Percentiles rank a stretch among this genome's conserved stretches.
Conservation (phyloP, 1,140 invertebrate genomes). For the Neotoxoptera formosana region DNA sequence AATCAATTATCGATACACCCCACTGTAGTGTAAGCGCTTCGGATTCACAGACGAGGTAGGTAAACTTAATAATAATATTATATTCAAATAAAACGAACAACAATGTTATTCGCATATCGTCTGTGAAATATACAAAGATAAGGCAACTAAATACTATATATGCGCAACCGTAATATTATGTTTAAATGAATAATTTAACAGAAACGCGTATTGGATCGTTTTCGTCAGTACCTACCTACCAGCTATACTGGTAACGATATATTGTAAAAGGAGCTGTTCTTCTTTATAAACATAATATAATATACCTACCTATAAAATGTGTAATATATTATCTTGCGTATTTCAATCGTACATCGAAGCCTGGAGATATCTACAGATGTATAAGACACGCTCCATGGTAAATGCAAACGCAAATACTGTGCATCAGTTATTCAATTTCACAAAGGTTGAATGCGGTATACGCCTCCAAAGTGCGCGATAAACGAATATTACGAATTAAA, state of each 20-base stretch:
- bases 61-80: neutral
- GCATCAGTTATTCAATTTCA: too few relatives aligned
- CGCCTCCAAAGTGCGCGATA: too few relatives aligned
- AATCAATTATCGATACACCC: too few relatives aligned
- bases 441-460: too few relatives aligned
- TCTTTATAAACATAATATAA: too few relatives aligned
- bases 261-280: neutral
- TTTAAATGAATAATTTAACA: neutral
- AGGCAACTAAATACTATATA: too few relatives aligned
- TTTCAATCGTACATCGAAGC: neutral
- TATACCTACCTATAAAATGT: neutral
- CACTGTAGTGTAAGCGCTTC: too few relatives aligned
- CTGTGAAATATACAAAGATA: neutral
- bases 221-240: neutral
- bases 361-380: neutral
- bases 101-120: neutral
- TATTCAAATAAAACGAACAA: neutral
- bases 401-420: too few relatives aligned
- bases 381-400: too few relatives aligned
- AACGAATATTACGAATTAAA: too few relatives aligned
- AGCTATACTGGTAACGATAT: neutral
- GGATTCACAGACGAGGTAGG: neutral
- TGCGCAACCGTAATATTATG: too few relatives aligned
- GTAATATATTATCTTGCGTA: neutral
- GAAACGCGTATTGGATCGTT: neutral